These are phyloP conservation scores for Drusus annulatus DNA, from an alignment of 1,140 invertebrate species.

Conservation along the genomic window DNA sequence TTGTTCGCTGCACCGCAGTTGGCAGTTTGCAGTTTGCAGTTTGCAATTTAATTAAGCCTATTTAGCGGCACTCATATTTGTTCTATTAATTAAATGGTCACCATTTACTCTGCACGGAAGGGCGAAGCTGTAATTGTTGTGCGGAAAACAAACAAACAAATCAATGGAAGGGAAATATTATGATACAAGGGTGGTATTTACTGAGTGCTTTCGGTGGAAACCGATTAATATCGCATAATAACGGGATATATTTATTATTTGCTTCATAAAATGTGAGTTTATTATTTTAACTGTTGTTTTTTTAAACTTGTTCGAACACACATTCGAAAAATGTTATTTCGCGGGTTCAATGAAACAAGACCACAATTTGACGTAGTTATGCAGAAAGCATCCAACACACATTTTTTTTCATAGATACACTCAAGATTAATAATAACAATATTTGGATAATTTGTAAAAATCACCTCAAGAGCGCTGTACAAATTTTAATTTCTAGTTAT, in stretches of 20 bases:
- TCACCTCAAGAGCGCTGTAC: no score
- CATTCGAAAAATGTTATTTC: no score
- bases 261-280: not conserved
- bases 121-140: constrained; percentile 28
- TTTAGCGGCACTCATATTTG: constrained; percentile 53
- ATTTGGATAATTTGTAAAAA: no score
- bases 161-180: not conserved
- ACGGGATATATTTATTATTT: constrained; percentile 5
- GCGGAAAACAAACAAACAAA: constrained; percentile 14
- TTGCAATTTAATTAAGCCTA: constrained; percentile 54
- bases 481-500: no score
- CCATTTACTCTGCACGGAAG: constrained; percentile 28
- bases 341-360: no score
- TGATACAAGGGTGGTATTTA: constrained; percentile 12
- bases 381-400: no score
- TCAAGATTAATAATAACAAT: no score
- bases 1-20: not conserved
- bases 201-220: no score
- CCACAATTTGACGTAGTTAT: no score
- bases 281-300: not conserved
- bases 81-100: constrained; percentile 53
- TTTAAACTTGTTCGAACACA: not conserved
- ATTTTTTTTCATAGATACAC: no score
- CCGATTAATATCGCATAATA: not conserved
- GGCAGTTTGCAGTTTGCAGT: no score